Base-by-base conservation (phyloP, 2,113 vertebrate genomes). In the Lophius piscatorius region DNA sequence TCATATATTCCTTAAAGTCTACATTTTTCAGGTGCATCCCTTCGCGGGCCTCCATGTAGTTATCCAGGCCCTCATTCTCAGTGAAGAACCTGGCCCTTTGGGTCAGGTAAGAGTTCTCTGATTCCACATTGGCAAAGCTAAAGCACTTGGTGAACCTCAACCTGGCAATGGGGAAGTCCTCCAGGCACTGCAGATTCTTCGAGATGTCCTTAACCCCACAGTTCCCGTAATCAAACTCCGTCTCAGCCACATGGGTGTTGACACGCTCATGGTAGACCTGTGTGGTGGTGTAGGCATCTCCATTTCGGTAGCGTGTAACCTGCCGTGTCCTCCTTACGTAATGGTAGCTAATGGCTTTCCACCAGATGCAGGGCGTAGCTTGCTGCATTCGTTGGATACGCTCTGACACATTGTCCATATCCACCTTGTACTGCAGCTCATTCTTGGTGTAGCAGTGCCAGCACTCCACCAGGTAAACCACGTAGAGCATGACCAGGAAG, bases 11-110 rank as follows among this genome's bases (percentile, higher is more conserved):
- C 74, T 94, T 96, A 82, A 99, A 99, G 89, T 99, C 96, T 38
- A 99, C 95, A 0, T 98, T 96, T 91, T 98, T 99, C 54, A 99
- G 92, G 66, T 98, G 97, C 97, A 99, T 99, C 31, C 97, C 97
- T 71, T 99, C 97, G 6, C 96, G 94, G 14, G 96, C 97, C 84
- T 99, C 97, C 97, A 99, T 98, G 85, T 98, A 99, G 89, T 99
- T 95, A 16, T 98, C 96, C 72, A 96, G 80, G 28, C 97, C 97
- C 81, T 98, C 97, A 0, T 98, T 98, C 84, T 99, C 97, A 0
- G 96, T 96, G 79, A 99, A 99, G 90, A 99, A 99, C 64, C 94
- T 87, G 4, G 96, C 96, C 18, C 97, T 89, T 87, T 99, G 97
- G 16, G 94, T 97, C 83, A 99, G 89, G 69, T 98, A 99, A 0